A percentile compares a stretch with the other conserved stretches of the same genome.
Evolutionary conservation across 2,797 vertebrate species (phyloP).

Genomic region (Etheostoma perlongum): DNA sequence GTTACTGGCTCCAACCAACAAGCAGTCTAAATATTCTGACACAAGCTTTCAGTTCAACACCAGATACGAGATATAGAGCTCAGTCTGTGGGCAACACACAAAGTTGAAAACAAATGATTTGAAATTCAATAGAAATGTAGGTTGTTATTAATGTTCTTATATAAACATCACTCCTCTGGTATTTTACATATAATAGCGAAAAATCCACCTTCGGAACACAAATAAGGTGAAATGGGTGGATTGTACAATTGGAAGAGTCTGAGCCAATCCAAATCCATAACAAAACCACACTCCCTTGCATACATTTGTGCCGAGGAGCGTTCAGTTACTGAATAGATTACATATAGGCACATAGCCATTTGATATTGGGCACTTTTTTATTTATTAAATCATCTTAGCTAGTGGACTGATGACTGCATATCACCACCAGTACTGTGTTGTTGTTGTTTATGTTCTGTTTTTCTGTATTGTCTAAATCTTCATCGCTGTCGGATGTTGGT

Average conservation of each 20-base stretch:
- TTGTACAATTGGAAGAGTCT: neutral
- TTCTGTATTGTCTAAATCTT: too few relatives aligned
- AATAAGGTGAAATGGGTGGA: neutral
- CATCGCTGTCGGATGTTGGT: too few relatives aligned
- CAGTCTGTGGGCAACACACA: conserved; percentile 28
- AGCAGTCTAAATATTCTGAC: conserved; percentile 56
- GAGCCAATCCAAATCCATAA: neutral
- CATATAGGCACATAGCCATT: too few relatives aligned
- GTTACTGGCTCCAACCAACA: conserved; percentile 38
- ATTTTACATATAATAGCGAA: neutral
- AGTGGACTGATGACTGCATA: too few relatives aligned
- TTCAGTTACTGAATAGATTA: too few relatives aligned
- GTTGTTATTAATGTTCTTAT: neutral
- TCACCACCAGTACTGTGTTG: too few relatives aligned
- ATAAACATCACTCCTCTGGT: conserved; percentile 1
- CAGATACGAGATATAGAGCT: conserved; percentile 18
- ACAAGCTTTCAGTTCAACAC: conserved; percentile 24
- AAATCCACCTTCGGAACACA: neutral
- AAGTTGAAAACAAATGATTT: neutral
- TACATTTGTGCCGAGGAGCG: neutral
- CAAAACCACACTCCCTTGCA: neutral
- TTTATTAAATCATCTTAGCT: too few relatives aligned
- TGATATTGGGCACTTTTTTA: too few relatives aligned
- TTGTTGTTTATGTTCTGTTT: too few relatives aligned
- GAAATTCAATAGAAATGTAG: neutral